Evolutionary conservation across 30 jellyfish, hydroid and myxozoan genomes (phyloP).

Genomic region (Pseudorhiza aurosa): DNA sequence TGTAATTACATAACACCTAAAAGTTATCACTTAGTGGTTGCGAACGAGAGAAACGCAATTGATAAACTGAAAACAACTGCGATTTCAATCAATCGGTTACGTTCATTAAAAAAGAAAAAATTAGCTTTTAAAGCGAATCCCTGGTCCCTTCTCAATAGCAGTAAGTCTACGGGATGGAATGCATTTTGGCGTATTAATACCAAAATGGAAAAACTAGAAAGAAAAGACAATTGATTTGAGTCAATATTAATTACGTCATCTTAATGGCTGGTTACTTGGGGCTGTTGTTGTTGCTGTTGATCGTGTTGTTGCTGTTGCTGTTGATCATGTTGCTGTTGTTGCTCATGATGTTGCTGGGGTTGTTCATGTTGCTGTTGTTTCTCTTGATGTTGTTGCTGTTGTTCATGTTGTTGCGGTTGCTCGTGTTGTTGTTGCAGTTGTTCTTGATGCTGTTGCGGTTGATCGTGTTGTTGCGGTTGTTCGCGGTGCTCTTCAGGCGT

Average conservation of each 20-base stretch:
- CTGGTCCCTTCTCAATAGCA: no score
- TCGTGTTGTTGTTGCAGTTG: slow-evolving; percentile 36
- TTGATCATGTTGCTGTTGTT: slow-evolving; percentile 28
- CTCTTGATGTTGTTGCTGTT: slow-evolving; percentile 34
- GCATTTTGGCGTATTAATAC: no score
- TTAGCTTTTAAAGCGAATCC: no score
- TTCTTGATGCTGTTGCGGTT: slow-evolving; percentile 2
- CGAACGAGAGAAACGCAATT: no score
- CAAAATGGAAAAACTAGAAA: not conserved
- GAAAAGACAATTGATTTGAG: not conserved
- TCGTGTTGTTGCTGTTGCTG: slow-evolving; percentile 41
- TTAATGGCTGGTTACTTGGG: slow-evolving; percentile 9
- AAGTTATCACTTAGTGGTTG: no score
- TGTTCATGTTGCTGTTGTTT: slow-evolving; percentile 17
- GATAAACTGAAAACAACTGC: no score
- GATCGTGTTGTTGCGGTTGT: slow-evolving; percentile 9
- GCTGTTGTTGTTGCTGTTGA: slow-evolving; percentile 27
- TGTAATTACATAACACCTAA: no score
- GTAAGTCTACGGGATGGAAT: no score
- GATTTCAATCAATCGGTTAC: no score
- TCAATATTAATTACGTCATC: not conserved
- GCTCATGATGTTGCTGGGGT: slow-evolving; percentile 50
- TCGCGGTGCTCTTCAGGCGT: slow-evolving; percentile 9
- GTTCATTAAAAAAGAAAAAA: no score
- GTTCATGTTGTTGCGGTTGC: slow-evolving; percentile 48